These are phyloP conservation scores for Popillia japonica DNA, from an alignment of 1,140 invertebrate species.

Conservation along the genomic window DNA sequence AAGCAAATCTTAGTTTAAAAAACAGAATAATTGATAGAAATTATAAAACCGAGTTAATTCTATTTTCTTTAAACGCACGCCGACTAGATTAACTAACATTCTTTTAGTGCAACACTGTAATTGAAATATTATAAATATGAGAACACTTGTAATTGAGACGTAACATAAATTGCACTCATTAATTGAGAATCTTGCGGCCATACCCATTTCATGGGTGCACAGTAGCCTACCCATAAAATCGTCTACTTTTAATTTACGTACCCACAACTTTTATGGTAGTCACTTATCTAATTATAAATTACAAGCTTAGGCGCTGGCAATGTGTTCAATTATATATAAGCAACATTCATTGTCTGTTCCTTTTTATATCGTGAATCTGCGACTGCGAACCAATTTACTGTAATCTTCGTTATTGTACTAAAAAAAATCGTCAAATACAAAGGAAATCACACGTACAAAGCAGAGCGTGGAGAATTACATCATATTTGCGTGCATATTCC, in stretches of 20 bases:
- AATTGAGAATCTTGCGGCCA: not conserved
- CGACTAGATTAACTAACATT: no score
- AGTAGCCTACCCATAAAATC: not conserved
- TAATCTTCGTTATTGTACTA: not conserved
- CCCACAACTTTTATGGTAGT: not conserved
- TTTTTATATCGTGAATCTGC: not conserved
- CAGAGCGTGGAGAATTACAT: not conserved
- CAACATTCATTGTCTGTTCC: constrained; percentile 5
- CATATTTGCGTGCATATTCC: not conserved
- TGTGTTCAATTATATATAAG: not conserved
- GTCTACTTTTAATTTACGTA: not conserved
- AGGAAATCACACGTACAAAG: not conserved
- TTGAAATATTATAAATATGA: not conserved
- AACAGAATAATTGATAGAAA: no score
- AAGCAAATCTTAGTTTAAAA: no score
- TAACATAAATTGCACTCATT: constrained; percentile 21
- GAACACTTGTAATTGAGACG: not conserved
- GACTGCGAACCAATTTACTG: not conserved
- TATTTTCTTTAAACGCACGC: no score
- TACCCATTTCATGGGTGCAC: not conserved
- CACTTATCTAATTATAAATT: constrained; percentile 14
- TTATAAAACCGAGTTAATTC: no score
- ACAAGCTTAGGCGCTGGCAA: not conserved
- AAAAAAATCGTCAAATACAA: not conserved
- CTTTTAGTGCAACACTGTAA: not conserved